These are phyloP conservation scores for Petrocephalus sullivani DNA, from an alignment of 2,797 vertebrate species.

Conservation along the genomic window DNA sequence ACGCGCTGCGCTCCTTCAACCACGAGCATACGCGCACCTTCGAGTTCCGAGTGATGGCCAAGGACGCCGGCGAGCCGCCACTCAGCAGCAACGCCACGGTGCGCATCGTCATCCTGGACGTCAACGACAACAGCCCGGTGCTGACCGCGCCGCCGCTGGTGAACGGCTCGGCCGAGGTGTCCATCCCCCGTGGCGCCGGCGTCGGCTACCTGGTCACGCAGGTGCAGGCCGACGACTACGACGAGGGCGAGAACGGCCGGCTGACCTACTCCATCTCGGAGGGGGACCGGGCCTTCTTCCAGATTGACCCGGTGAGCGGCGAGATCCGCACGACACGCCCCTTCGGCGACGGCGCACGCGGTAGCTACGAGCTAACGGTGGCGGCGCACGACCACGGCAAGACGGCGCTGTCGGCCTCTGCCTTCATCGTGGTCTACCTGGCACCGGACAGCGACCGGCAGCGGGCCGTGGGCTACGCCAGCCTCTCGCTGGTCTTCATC, in stretches of 20 bases:
- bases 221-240: conserved; percentile 96
- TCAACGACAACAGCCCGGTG: conserved; percentile 94
- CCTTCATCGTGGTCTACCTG: conserved; percentile 87
- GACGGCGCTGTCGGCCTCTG: conserved; percentile 87
- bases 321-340: conserved; percentile 90
- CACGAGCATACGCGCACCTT: conserved; percentile 97
- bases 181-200: conserved; percentile 85
- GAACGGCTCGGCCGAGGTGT: conserved; percentile 89
- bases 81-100: conserved; percentile 89
- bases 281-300: conserved; percentile 89
- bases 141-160: conserved; percentile 88
- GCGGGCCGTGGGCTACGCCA: conserved; percentile 88
- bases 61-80: conserved; percentile 89
- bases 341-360: conserved; percentile 82
- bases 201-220: conserved; percentile 90
- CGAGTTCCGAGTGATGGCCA: conserved; percentile 92
- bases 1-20: conserved; percentile 92
- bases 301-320: conserved; percentile 90
- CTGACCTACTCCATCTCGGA: conserved; percentile 93
- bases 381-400: conserved; percentile 95
- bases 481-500: conserved; percentile 97
- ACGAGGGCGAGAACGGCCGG: conserved; percentile 93
- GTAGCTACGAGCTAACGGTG: conserved; percentile 90
- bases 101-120: conserved; percentile 86
- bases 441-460: conserved; percentile 85